Conservation (phyloP, 1,140 invertebrate species). For the Zeugodacus cucurbitae region DNA sequence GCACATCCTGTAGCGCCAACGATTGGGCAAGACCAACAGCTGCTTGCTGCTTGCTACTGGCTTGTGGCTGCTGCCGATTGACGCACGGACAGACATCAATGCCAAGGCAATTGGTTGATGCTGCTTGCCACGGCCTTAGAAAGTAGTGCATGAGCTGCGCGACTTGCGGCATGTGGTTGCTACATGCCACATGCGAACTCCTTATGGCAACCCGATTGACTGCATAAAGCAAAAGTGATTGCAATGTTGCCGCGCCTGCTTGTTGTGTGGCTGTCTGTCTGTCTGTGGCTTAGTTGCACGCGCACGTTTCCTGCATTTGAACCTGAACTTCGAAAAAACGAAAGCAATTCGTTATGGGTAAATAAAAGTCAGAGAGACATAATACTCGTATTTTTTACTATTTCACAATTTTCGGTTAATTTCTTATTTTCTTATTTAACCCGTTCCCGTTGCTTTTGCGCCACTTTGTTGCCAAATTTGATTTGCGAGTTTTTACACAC, state of each 20-base stretch:
- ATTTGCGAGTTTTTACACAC: not conserved
- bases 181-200: not conserved
- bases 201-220: constrained; percentile 18
- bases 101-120: not conserved
- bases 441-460: not conserved
- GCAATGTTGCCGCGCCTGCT: constrained; percentile 19
- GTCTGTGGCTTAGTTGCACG: not conserved
- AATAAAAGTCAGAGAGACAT: not conserved
- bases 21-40: not conserved
- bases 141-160: not conserved
- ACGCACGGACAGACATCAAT: not conserved
- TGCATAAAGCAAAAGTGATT: constrained; percentile 34
- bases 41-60: not conserved
- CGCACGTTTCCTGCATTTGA: constrained; percentile 33
- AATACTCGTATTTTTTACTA: too few species aligned
- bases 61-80: not conserved
- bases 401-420: too few species aligned
- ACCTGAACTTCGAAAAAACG: constrained; percentile 25
- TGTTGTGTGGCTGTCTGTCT: not conserved
- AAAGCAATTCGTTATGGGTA: constrained; percentile 1
- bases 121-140: not conserved
- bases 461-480: not conserved
- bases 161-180: not conserved
- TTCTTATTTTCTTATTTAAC: not conserved
- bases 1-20: constrained; percentile 25